Percentiles rank a stretch among this genome's conserved stretches.
Evolutionary conservation across 2,113 vertebrate genomes (phyloP).

Genomic region (Polypterus senegalus): DNA sequence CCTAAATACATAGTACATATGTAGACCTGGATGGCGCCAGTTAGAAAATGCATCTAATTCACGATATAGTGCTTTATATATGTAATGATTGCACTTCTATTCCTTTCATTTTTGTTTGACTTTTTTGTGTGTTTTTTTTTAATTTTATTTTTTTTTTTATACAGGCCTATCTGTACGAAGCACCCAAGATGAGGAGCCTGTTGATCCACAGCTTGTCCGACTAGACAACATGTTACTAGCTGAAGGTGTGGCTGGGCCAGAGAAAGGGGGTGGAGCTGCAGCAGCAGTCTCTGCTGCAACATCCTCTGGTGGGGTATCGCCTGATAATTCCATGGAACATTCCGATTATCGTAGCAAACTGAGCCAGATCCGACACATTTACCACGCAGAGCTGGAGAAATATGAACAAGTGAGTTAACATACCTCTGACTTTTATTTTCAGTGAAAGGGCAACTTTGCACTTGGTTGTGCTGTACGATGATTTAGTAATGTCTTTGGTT

Average conservation of each 20-base stretch:
- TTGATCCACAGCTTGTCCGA: conserved; percentile 79
- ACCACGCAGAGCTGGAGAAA: conserved; percentile 87
- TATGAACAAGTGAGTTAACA: conserved; percentile 68
- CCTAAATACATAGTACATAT: no score
- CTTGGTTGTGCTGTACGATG: no score
- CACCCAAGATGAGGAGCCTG: conserved; percentile 72
- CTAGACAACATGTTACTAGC: conserved; percentile 86
- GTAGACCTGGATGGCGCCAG: no score
- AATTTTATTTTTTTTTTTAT: no score
- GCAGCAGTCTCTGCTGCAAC: conserved; percentile 73
- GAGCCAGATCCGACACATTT: conserved; percentile 82
- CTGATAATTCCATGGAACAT: conserved; percentile 81
- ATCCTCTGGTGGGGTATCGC: conserved; percentile 70
- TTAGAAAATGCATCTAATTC: no score
- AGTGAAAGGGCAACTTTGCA: no score
- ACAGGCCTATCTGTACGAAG: conserved; percentile 77
- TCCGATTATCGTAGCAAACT: conserved; percentile 88
- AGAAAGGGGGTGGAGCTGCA: conserved; percentile 74
- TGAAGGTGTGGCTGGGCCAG: conserved; percentile 77
- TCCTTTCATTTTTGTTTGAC: no score
- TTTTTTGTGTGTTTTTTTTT: no score
- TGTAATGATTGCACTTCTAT: no score
- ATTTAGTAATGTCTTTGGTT: no score
- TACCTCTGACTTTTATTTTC: no score
- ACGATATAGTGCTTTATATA: no score